Conservation (phyloP, 2,797 vertebrate genomes). For the Odontamblyopus rebecca region DNA sequence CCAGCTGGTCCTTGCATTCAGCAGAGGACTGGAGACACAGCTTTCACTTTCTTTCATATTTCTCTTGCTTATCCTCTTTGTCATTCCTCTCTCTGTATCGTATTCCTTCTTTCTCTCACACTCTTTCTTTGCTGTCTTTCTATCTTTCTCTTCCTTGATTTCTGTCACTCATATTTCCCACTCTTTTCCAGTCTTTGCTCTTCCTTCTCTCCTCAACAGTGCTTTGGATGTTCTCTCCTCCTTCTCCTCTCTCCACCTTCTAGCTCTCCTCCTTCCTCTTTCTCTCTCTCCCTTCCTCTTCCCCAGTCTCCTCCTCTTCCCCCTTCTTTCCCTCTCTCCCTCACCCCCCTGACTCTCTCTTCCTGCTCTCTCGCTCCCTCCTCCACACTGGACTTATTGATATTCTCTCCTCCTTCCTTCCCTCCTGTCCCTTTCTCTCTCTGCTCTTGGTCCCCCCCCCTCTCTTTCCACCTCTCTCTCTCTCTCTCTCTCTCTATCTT, state of each 20-base stretch:
- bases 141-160: background rate
- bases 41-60: too few species aligned
- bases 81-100: background rate
- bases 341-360: background rate
- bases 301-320: background rate
- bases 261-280: background rate
- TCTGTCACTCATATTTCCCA: background rate
- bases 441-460: too few species aligned
- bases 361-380: background rate
- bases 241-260: conserved; percentile 14
- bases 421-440: background rate
- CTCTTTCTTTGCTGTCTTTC: too few species aligned
- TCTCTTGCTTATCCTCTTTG: background rate
- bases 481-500: background rate
- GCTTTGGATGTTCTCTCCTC: background rate
- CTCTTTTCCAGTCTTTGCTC: background rate
- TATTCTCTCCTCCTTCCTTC: background rate
- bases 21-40: background rate
- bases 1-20: conserved; percentile 25
- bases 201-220: background rate
- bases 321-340: background rate
- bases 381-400: background rate
- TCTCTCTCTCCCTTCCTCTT: conserved; percentile 14
- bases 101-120: background rate
- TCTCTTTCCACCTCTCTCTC: background rate